Evolutionary conservation across 2,888 invertebrate genomes (phyloP).

Genomic region (Teleogryllus oceanicus): DNA sequence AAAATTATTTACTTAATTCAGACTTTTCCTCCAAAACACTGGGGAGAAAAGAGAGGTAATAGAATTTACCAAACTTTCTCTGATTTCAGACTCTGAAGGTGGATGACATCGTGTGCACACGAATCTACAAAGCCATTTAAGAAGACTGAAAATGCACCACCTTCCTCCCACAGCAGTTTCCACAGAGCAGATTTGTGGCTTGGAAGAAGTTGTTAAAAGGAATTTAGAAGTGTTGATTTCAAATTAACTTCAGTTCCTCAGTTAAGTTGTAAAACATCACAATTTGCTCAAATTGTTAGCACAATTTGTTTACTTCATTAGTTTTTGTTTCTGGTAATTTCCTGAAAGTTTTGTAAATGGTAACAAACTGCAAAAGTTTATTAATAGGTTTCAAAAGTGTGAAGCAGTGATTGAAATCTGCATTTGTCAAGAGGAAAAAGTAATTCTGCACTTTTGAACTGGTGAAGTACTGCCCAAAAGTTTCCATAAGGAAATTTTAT

Average conservation of each 20-base stretch:
- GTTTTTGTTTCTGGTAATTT: neutral
- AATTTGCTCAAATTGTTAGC: neutral
- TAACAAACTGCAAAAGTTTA: too few relatives aligned
- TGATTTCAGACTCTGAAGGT: constrained; percentile 63
- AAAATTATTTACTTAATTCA: too few relatives aligned
- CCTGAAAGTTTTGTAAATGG: neutral
- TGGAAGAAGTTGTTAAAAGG: constrained; percentile 12
- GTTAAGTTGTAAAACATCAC: neutral
- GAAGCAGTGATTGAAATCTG: too few relatives aligned
- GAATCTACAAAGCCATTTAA: constrained; percentile 59
- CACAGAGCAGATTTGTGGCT: neutral
- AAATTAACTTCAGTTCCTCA: neutral
- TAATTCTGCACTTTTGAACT: too few relatives aligned
- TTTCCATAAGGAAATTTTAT: too few relatives aligned
- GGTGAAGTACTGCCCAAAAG: too few relatives aligned
- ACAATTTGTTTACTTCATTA: neutral
- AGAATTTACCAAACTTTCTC: neutral
- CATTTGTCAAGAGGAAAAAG: too few relatives aligned
- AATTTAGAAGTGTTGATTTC: neutral
- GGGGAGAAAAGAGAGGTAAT: too few relatives aligned
- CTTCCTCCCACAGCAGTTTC: neutral
- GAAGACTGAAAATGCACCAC: constrained; percentile 22
- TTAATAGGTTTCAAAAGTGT: too few relatives aligned
- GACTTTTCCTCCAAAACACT: too few relatives aligned
- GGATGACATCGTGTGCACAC: constrained; percentile 68